Conservation (phyloP, 2,888 invertebrate species). For the Agonopterix subpropinquella region DNA sequence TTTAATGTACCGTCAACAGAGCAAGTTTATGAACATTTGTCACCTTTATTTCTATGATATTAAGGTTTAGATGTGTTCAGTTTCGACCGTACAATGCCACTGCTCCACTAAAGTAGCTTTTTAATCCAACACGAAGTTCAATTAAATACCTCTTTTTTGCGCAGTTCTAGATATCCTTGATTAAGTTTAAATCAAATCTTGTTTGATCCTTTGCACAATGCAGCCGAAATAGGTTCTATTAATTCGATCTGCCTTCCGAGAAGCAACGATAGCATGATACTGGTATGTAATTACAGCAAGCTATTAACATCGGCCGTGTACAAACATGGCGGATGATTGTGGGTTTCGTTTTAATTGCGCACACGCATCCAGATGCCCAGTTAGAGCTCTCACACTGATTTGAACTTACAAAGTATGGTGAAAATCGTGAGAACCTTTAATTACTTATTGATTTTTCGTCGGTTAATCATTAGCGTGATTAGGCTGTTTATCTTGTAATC, state of each 20-base stretch:
- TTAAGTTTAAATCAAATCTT: conserved; percentile 5
- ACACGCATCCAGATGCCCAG: conserved; percentile 66
- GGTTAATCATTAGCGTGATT: conserved; percentile 16
- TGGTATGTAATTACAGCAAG: conserved; percentile 71
- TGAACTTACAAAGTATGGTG: conserved; percentile 33
- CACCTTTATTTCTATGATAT: too few species aligned
- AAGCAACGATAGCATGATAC: conserved; percentile 66
- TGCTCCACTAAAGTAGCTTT: too few species aligned
- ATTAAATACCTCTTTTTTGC: too few species aligned
- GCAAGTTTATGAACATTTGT: too few species aligned
- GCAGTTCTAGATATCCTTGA: conserved; percentile 2
- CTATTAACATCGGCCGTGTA: conserved; percentile 75
- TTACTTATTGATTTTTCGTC: conserved; percentile 57
- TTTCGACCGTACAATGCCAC: too few species aligned
- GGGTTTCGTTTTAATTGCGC: conserved; percentile 75
- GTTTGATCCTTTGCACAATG: conserved; percentile 17
- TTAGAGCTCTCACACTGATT: conserved; percentile 60
- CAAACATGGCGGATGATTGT: conserved; percentile 76
- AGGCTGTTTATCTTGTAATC: background rate
- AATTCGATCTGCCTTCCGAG: conserved; percentile 73
- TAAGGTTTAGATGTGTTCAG: too few species aligned
- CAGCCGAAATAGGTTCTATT: conserved; percentile 65
- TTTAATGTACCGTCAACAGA: too few species aligned
- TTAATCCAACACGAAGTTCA: too few species aligned
- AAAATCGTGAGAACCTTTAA: conserved; percentile 62